These are phyloP conservation scores for Ctena decussata DNA, from an alignment of 2,888 invertebrate genomes.

Conservation along the genomic window DNA sequence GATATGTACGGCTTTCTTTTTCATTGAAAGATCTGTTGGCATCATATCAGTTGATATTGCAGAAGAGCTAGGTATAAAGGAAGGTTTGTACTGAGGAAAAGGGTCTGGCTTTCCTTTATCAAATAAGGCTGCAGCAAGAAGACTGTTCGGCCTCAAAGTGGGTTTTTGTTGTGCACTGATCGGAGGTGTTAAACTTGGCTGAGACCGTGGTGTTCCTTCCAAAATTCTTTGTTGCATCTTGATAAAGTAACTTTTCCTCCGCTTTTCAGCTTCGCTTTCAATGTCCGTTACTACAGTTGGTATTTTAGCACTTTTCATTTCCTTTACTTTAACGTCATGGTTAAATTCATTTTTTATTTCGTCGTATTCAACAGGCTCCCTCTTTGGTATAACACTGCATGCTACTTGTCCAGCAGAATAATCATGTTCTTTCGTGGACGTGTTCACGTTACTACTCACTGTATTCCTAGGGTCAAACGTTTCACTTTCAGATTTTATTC, in stretches of 20 bases:
- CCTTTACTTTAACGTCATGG: neutral
- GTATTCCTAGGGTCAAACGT: neutral
- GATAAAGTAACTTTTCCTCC: neutral
- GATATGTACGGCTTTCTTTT: neutral
- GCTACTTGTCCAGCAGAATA: neutral
- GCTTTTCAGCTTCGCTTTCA: constrained; percentile 36
- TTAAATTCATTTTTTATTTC: neutral
- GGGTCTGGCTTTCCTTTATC: neutral
- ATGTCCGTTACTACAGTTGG: constrained; percentile 58
- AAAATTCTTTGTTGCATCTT: constrained; percentile 7
- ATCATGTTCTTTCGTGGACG: neutral
- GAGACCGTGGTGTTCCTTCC: neutral
- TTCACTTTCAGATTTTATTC: neutral
- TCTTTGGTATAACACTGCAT: neutral
- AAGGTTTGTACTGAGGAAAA: neutral
- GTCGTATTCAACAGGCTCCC: neutral
- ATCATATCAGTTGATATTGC: neutral
- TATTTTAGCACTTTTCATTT: constrained; percentile 17
- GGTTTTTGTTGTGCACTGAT: neutral
- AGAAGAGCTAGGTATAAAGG: neutral
- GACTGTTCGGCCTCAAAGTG: neutral
- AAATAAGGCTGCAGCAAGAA: neutral
- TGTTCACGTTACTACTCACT: neutral
- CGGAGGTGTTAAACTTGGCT: neutral
- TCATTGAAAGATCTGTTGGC: constrained; percentile 7